Percentiles rank a stretch among this genome's conserved stretches.
phyloP scores from a whole-genome alignment of 2,888 invertebrate species.

The Anthrax anthrax region DNA sequence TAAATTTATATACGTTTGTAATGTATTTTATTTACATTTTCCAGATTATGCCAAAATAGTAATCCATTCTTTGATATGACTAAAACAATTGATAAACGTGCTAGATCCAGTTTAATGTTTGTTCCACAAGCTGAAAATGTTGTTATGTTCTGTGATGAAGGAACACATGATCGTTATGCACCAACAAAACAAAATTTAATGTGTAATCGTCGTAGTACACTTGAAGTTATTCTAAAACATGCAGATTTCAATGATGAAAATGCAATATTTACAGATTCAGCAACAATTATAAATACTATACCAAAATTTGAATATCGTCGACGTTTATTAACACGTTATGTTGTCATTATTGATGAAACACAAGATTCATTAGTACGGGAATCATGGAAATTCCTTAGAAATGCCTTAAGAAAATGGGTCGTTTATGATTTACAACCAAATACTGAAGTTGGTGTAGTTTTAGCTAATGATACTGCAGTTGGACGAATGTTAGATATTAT shows the following conservation, averaged over 20 bases:
- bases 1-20: neutral
- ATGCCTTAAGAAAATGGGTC: constrained; percentile 44
- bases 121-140: constrained; percentile 38
- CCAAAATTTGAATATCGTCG: constrained; percentile 39
- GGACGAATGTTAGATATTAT: constrained; percentile 27
- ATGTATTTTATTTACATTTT: neutral
- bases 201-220: constrained; percentile 43
- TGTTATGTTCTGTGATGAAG: constrained; percentile 45
- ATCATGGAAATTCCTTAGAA: constrained; percentile 43
- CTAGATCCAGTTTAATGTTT: constrained; percentile 40
- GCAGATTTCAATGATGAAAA: constrained; percentile 35
- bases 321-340: constrained; percentile 39
- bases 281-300: constrained; percentile 29
- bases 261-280: neutral
- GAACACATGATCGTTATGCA: constrained; percentile 44
- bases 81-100: constrained; percentile 27
- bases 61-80: constrained; percentile 9
- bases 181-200: constrained; percentile 52
- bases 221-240: constrained; percentile 42
- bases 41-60: constrained; percentile 7
- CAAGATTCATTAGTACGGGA: constrained; percentile 42
- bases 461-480: constrained; percentile 33
- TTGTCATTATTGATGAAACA: constrained; percentile 43
- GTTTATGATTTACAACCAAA: constrained; percentile 39
- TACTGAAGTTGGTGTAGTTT: constrained; percentile 39